These are phyloP conservation scores for Budorcas taxicolor DNA, from an alignment of 2,113 vertebrate genomes.

Conservation along the genomic window DNA sequence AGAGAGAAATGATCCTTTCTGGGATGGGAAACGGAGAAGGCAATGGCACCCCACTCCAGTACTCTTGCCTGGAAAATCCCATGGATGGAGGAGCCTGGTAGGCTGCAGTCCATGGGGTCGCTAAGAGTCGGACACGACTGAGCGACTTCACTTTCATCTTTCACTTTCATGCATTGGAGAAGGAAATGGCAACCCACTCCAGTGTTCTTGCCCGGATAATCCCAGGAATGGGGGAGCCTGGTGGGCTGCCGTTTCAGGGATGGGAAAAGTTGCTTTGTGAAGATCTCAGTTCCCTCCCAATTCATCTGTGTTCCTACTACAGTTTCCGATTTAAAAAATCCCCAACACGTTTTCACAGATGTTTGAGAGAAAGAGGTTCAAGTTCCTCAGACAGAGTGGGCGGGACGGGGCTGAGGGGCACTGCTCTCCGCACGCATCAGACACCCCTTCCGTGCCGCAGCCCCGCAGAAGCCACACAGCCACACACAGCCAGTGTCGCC, in stretches of 20 bases:
- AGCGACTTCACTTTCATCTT: no score
- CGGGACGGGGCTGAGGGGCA: fast-evolving
- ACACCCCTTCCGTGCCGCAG: fast-evolving
- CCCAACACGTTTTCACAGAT: not conserved
- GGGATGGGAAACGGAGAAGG: not conserved
- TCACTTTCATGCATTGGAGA: no score
- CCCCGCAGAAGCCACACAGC: fast-evolving
- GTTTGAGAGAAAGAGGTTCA: not conserved
- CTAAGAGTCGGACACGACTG: no score
- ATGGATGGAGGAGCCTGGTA: no score
- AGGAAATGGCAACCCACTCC: no score
- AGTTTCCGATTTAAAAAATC: not conserved
- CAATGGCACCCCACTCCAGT: no score
- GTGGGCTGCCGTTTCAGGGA: not conserved
- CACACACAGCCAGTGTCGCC: fast-evolving
- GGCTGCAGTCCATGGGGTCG: no score
- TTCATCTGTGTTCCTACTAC: not conserved
- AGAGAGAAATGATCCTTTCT: not conserved
- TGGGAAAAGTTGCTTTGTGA: not conserved
- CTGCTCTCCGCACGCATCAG: fast-evolving
- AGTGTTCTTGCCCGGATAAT: no score
- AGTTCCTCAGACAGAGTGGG: not conserved
- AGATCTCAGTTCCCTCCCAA: not conserved
- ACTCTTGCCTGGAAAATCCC: no score
- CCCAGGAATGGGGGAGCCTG: no score